Evolutionary conservation across 2,113 vertebrate genomes (phyloP), one percentile per base, ranked within the genome.

Genomic region (Gymnarchus niloticus): DNA sequence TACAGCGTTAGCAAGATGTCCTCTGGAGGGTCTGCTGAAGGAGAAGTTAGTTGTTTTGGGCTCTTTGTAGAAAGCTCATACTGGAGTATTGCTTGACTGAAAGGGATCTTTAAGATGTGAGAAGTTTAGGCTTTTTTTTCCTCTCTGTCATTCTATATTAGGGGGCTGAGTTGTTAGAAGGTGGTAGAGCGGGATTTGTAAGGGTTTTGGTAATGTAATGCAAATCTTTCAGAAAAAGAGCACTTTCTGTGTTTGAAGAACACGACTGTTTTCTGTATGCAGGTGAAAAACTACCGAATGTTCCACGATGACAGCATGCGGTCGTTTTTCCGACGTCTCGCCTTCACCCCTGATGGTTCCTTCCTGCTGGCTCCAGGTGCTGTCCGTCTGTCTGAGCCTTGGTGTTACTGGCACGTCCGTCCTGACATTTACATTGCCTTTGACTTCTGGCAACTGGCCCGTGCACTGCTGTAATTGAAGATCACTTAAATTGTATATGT

Each of bases 281-380:
- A 99, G 98, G 94, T 84, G 0, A 96, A 97, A 91, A 97, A 95
- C 83, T 96, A 96, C 87, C 93, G 97, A 88, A 98, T 99, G 94
- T 99, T 97, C 77, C 97, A 99, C 0, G 98, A 99, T 1, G 98
- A 99, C 94, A 96, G 98, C 87, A 98, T 99, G 98, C 96, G 97
- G 87, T 99, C 98, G 0, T 99, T 99, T 86, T 99, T 99, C 86
- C 96, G 98, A 3, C 94, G 98, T 61, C 96, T 99, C 28, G 96
- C 96, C 21, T 99, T 99, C 88, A 99, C 97, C 41, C 95, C 97
- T 1, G 98, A 99, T 3, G 98, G 98, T 0, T 97, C 97, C 49
- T 95, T 98, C 65, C 94, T 99, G 51, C 95, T 99, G 7, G 93
- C 94, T 1, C 98, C 98, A 91, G 98, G 98, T 98, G 87, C 6